Evolutionary conservation across 2,797 vertebrate species (phyloP).

Genomic region (Rhyacichthys aspro): DNA sequence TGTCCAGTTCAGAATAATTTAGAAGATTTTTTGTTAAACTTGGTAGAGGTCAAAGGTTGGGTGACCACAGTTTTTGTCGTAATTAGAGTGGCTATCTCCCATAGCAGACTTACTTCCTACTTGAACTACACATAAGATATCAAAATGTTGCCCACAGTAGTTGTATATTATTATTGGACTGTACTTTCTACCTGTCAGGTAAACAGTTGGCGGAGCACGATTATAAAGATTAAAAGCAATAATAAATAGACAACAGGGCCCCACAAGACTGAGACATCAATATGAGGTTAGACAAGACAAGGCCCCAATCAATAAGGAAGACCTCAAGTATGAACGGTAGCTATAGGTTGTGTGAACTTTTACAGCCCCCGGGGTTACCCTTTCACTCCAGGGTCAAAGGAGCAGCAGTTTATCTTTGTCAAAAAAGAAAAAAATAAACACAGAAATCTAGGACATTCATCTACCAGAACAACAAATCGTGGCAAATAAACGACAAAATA

Average conservation of each 20-base stretch:
- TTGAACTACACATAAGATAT: conserved; percentile 38
- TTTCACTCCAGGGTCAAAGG: conserved; percentile 16
- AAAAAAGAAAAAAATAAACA: conserved; percentile 9
- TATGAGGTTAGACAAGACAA: conserved; percentile 33
- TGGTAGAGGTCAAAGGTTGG: conserved; percentile 53
- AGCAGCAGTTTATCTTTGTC: conserved; percentile 51
- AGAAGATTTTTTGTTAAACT: conserved; percentile 31
- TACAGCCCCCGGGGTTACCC: conserved; percentile 10
- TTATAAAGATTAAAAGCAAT: neutral
- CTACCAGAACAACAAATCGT: neutral
- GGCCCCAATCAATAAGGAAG: conserved; percentile 51
- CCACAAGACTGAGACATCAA: conserved; percentile 30
- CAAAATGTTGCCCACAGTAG: conserved; percentile 18
- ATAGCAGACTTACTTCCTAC: conserved; percentile 15
- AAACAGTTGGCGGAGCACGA: neutral
- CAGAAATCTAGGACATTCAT: neutral
- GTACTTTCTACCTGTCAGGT: conserved; percentile 4
- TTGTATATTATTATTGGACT: conserved; percentile 13
- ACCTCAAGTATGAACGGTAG: conserved; percentile 22
- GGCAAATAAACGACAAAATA: no score
- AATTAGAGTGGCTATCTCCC: conserved; percentile 39
- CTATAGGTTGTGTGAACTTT: conserved; percentile 15
- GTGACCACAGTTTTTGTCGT: conserved; percentile 44
- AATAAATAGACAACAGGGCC: conserved; percentile 37
- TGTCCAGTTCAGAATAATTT: conserved; percentile 45